Conservation (phyloP, 2,113 vertebrate genomes). For the Actenoides lindsayi region DNA sequence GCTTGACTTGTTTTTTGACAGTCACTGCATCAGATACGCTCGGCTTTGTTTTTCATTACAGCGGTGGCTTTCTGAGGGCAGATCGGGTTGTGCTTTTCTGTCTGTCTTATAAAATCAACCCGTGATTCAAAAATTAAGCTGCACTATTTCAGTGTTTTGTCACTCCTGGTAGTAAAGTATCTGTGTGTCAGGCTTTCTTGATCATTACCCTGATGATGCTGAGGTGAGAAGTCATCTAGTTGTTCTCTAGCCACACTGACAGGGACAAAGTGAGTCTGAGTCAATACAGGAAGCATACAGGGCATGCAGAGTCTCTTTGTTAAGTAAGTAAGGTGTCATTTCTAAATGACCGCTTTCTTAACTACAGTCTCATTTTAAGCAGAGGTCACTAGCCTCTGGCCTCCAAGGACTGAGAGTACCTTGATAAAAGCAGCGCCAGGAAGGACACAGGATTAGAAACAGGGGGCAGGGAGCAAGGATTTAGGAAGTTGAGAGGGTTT, state of each 20-base stretch:
- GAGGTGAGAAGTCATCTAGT: not conserved
- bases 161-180: not conserved
- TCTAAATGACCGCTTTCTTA: not conserved
- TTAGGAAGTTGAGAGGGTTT: conserved; percentile 21
- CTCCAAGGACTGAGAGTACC: not conserved
- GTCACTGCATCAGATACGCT: not conserved
- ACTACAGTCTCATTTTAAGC: not conserved
- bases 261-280: not conserved
- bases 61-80: not conserved
- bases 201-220: not conserved
- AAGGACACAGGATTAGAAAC: conserved; percentile 33
- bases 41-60: not conserved
- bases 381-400: not conserved
- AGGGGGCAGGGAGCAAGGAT: not conserved
- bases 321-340: not conserved
- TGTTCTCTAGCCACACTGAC: not conserved
- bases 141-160: not conserved
- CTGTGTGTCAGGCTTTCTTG: not conserved
- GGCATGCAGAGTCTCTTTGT: not conserved
- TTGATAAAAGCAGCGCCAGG: conserved; percentile 36
- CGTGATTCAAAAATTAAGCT: not conserved
- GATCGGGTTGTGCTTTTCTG: not conserved
- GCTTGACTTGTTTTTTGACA: not conserved
- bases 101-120: not conserved
- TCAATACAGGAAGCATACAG: not conserved